phyloP scores from a whole-genome alignment of 2,113 vertebrate genomes.

The Oryzias curvinotus region DNA sequence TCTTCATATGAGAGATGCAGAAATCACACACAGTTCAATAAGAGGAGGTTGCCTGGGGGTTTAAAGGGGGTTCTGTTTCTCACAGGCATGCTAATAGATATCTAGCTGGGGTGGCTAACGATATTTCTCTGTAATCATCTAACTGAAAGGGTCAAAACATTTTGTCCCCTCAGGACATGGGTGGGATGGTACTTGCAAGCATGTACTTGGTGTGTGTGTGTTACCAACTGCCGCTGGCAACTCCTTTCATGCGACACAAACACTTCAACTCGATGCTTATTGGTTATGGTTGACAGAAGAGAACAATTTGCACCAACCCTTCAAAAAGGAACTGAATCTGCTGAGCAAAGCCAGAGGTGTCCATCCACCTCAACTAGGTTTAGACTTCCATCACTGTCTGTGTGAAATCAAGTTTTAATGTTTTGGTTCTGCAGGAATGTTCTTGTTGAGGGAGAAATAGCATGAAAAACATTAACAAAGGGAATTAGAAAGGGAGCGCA shows the following conservation, averaged over 20 bases:
- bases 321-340: slow-evolving; percentile 6
- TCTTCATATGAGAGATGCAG: too few relatives aligned
- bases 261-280: slow-evolving; percentile 2
- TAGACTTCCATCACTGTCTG: too few relatives aligned
- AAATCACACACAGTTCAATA: slow-evolving; percentile 10
- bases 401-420: too few relatives aligned
- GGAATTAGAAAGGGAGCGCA: too few relatives aligned
- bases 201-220: neutral
- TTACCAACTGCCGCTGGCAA: slow-evolving; percentile 12
- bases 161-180: slow-evolving; percentile 12
- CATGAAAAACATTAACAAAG: too few relatives aligned
- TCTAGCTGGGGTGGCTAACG: slow-evolving; percentile 30
- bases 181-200: neutral
- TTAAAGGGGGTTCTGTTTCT: slow-evolving; percentile 34
- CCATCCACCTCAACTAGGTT: neutral
- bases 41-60: slow-evolving; percentile 31
- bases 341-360: neutral
- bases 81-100: slow-evolving; percentile 48
- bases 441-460: too few relatives aligned
- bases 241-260: slow-evolving; percentile 14
- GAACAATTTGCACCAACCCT: slow-evolving; percentile 13
- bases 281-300: slow-evolving; percentile 7
- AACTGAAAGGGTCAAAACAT: slow-evolving; percentile 32
- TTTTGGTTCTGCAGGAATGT: too few relatives aligned
- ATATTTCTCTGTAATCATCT: slow-evolving; percentile 28